Conservation (phyloP, 2,113 vertebrate genomes). For the Anseranas semipalmata region DNA sequence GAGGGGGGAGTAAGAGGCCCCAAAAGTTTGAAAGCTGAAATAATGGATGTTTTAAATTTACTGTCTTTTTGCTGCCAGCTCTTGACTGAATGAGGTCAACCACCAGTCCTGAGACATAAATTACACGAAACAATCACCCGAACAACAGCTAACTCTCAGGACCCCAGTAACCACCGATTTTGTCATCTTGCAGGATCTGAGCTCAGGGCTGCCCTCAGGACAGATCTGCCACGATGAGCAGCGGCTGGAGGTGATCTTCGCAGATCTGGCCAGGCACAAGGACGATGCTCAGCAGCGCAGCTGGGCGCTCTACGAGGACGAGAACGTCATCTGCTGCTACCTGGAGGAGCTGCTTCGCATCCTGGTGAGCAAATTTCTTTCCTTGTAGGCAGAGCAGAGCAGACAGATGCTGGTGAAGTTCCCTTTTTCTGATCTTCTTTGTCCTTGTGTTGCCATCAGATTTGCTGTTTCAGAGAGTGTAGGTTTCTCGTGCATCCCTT, state of each 20-base stretch:
- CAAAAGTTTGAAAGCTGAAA: not conserved
- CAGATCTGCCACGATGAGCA: constrained; percentile 96
- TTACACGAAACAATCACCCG: constrained; percentile 5
- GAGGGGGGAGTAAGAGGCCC: not conserved
- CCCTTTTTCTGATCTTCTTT: not conserved
- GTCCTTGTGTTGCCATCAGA: not conserved
- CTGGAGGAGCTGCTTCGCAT: constrained; percentile 90
- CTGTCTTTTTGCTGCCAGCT: not conserved
- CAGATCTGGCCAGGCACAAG: constrained; percentile 89
- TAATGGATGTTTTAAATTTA: not conserved
- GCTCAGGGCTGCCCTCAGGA: constrained; percentile 87
- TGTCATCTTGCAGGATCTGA: constrained; percentile 80
- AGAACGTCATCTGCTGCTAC: constrained; percentile 84
- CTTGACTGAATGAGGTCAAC: constrained; percentile 43
- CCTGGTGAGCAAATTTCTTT: constrained; percentile 79
- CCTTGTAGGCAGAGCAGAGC: not conserved
- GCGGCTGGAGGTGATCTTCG: constrained; percentile 95
- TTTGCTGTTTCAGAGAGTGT: not conserved
- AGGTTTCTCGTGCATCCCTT: not conserved
- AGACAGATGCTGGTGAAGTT: not conserved
- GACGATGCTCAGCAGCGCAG: constrained; percentile 97
- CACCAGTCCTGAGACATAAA: not conserved
- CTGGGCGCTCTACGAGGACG: constrained; percentile 85
- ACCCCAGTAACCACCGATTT: not conserved
- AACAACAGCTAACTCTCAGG: not conserved